Conservation (phyloP, 2,888 invertebrate species). For the Morinoia aosen region DNA sequence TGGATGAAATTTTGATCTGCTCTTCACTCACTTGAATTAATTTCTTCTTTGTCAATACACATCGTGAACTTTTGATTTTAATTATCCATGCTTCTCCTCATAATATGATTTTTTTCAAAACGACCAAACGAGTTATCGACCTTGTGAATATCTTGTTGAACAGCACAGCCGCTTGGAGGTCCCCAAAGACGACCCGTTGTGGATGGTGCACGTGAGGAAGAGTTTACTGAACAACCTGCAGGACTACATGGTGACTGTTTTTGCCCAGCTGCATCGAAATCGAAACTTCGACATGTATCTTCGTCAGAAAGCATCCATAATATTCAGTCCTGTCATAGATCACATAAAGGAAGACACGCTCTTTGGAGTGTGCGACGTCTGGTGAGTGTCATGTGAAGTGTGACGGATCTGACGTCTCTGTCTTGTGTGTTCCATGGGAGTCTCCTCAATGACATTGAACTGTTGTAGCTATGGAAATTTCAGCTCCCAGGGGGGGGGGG, state of each 20-base stretch:
- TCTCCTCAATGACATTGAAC: not conserved
- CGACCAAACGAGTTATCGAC: not conserved
- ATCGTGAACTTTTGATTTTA: not conserved
- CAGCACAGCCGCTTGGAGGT: not conserved
- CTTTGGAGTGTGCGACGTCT: not conserved
- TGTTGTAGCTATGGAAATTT: too few relatives aligned
- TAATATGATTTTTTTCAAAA: not conserved
- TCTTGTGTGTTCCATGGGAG: not conserved
- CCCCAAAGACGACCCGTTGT: not conserved
- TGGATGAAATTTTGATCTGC: not conserved
- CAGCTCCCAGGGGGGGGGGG: too few relatives aligned
- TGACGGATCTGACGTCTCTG: not conserved
- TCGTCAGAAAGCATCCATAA: not conserved
- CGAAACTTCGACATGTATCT: not conserved
- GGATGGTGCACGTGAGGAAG: not conserved
- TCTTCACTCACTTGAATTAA: not conserved
- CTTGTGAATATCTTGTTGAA: not conserved
- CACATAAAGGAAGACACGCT: not conserved
- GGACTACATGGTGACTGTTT: not conserved
- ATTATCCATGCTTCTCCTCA: not conserved
- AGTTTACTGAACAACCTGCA: conserved; percentile 7
- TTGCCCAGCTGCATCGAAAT: not conserved
- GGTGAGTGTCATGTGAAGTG: not conserved
- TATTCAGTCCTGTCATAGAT: not conserved
- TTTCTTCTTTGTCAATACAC: not conserved